phyloP scores from a whole-genome alignment of 2,113 vertebrate genomes.

The Canis aureus region DNA sequence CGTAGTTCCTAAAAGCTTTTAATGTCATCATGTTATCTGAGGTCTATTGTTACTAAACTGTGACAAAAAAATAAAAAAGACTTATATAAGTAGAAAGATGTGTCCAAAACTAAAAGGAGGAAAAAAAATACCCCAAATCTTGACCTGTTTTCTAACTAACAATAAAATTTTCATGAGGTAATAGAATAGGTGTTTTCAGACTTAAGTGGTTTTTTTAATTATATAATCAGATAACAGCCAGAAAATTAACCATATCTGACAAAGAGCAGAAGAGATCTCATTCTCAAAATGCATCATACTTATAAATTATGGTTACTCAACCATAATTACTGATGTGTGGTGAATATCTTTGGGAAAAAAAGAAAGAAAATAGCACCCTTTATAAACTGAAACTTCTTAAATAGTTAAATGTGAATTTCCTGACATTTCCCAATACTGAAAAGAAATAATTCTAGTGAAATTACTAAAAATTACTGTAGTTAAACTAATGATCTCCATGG shows the following conservation, averaged over 20 bases:
- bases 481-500: not conserved
- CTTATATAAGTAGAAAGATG: not conserved
- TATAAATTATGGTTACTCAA: constrained; percentile 24
- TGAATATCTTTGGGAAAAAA: not conserved
- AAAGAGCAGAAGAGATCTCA: not conserved
- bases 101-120: not conserved
- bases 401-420: not conserved
- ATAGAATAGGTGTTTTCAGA: not conserved
- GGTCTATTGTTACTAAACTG: not conserved
- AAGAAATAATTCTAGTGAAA: not conserved
- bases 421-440: constrained; percentile 25
- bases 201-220: not conserved
- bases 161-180: not conserved
- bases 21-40: not conserved
- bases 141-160: not conserved
- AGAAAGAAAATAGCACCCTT: not conserved
- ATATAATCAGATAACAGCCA: not conserved
- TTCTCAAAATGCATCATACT: not conserved
- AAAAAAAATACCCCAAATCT: not conserved
- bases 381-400: not conserved
- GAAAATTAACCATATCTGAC: not conserved
- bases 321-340: constrained; percentile 17
- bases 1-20: not conserved
- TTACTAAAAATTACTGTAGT: not conserved
- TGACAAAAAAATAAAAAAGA: not conserved